A percentile compares a stretch with the other conserved stretches of the same genome.
Evolutionary conservation across 2,888 invertebrate species (phyloP).

Genomic region (Volucella inanis): DNA sequence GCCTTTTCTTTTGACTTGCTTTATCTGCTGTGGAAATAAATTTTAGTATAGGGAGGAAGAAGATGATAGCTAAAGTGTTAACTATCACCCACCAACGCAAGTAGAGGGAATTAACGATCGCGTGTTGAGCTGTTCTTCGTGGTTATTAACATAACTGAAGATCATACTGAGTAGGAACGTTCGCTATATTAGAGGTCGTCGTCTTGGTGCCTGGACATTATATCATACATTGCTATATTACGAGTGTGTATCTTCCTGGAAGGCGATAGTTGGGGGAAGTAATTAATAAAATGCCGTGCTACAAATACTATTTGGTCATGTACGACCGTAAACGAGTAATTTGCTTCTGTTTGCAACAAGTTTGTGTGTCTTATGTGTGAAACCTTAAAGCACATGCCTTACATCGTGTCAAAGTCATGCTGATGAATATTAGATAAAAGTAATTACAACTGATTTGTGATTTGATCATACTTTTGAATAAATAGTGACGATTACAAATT

Average conservation of each 20-base stretch:
- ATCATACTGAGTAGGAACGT: constrained; percentile 41
- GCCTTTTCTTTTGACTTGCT: constrained; percentile 50
- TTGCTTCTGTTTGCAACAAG: constrained; percentile 18
- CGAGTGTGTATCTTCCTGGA: constrained; percentile 67
- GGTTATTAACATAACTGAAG: constrained; percentile 53
- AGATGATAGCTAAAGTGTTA: constrained; percentile 60
- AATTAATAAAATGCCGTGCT: constrained; percentile 7
- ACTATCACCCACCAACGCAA: constrained; percentile 25
- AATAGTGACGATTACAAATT: too few species aligned
- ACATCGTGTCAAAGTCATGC: neutral
- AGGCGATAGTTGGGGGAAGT: constrained; percentile 24
- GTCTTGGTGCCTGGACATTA: constrained; percentile 68
- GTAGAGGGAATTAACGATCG: constrained; percentile 58
- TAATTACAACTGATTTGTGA: neutral
- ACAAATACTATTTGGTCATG: neutral
- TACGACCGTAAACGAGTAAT: neutral
- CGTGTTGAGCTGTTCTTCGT: constrained; percentile 52
- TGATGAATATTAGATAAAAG: neutral
- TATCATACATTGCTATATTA: constrained; percentile 25
- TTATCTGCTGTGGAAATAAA: constrained; percentile 36
- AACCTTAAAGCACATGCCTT: neutral
- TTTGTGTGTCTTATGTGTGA: constrained; percentile 7
- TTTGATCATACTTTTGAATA: too few species aligned
- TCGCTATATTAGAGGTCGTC: constrained; percentile 29
- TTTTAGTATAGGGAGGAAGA: constrained; percentile 17